phyloP scores from a whole-genome alignment of 2,888 invertebrate genomes.

The Axea sp. region DNA sequence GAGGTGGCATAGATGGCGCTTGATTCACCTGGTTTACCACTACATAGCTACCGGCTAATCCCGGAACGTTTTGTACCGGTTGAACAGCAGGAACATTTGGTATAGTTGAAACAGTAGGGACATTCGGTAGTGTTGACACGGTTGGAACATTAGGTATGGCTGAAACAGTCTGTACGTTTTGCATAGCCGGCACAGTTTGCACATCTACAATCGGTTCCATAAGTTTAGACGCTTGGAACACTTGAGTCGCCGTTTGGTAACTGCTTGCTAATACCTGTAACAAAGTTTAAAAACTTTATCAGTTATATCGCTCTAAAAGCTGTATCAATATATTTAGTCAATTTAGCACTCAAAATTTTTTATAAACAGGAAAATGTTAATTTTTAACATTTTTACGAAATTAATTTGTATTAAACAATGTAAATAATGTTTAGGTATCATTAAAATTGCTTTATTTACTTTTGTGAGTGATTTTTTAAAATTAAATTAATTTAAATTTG shows the following conservation, averaged over 20 bases:
- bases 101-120: slow-evolving; percentile 81
- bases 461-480: too few species aligned
- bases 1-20: slow-evolving; percentile 3
- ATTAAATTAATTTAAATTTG: too few species aligned
- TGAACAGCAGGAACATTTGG: slow-evolving; percentile 69
- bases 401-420: too few species aligned
- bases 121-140: slow-evolving; percentile 81
- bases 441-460: too few species aligned
- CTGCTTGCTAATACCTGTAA: slow-evolving; percentile 86
- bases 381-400: too few species aligned
- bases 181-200: slow-evolving; percentile 80
- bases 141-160: slow-evolving; percentile 66
- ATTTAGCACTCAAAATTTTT: too few species aligned
- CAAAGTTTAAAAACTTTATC: not conserved
- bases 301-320: not conserved
- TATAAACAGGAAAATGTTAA: too few species aligned
- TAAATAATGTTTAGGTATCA: too few species aligned
- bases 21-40: slow-evolving; percentile 72
- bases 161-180: slow-evolving; percentile 72
- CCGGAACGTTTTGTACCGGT: slow-evolving; percentile 66
- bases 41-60: slow-evolving; percentile 71
- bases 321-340: too few species aligned
- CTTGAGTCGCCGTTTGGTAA: slow-evolving; percentile 91
- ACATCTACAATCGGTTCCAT: slow-evolving; percentile 90
- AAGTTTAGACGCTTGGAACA: slow-evolving; percentile 89